These are phyloP conservation scores for Caenorhabditis becei DNA, from an alignment of 2,888 invertebrate species.

Conservation along the genomic window DNA sequence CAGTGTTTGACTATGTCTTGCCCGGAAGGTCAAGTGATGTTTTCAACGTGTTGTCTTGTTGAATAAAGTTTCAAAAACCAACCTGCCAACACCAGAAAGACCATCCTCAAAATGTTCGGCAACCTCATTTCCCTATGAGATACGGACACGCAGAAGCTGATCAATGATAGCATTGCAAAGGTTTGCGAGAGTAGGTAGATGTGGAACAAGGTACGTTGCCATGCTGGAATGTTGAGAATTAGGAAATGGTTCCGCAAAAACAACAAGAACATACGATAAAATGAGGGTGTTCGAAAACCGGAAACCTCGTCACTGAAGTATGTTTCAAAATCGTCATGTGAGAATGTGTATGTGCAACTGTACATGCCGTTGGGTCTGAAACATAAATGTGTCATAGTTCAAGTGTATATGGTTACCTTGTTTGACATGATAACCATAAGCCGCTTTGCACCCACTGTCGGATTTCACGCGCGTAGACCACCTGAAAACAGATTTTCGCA, in stretches of 20 bases:
- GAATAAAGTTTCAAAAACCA: conserved; percentile 12
- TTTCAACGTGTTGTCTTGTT: no score
- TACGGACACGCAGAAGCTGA: conserved; percentile 75
- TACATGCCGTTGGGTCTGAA: conserved; percentile 79
- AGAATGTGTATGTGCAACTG: conserved; percentile 80
- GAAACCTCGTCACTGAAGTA: conserved; percentile 77
- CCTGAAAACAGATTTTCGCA: conserved; percentile 31
- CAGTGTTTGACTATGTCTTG: not conserved
- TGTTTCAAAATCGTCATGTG: conserved; percentile 76
- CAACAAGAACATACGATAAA: conserved; percentile 78
- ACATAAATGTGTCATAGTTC: conserved; percentile 10
- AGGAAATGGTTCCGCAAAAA: no score
- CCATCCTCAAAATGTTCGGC: conserved; percentile 37
- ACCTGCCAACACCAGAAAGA: conserved; percentile 55
- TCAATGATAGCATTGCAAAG: conserved; percentile 73
- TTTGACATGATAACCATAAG: conserved; percentile 80
- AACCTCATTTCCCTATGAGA: conserved; percentile 41
- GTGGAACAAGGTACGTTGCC: conserved; percentile 79
- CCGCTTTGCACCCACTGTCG: conserved; percentile 80
- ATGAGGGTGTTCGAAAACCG: conserved; percentile 77
- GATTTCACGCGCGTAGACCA: conserved; percentile 76
- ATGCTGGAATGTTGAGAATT: no score
- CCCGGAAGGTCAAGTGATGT: conserved; percentile 20
- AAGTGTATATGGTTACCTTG: conserved; percentile 63
- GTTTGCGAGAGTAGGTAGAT: conserved; percentile 76